Conservation (phyloP, 2,113 vertebrate species). For the Panthera tigris region DNA sequence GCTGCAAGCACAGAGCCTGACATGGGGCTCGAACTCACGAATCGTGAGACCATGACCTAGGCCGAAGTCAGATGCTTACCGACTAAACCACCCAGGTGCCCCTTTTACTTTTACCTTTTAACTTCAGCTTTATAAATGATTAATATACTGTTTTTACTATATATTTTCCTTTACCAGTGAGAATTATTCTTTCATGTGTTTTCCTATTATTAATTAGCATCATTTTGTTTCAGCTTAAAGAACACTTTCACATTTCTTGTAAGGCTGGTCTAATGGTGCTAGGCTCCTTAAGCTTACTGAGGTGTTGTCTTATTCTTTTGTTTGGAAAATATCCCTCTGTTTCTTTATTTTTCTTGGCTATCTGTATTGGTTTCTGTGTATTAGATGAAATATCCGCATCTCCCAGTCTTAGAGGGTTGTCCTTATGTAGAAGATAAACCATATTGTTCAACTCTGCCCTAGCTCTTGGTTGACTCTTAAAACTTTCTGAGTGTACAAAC, state of each 20-base stretch:
- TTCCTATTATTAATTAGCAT: background rate
- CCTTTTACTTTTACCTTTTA: background rate
- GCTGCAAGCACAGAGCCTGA: no score
- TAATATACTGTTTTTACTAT: background rate
- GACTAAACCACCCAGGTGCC: no score
- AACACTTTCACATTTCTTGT: background rate
- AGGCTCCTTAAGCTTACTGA: background rate
- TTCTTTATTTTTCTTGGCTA: background rate
- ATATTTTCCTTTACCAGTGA: background rate
- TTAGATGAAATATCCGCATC: background rate
- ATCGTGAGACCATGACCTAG: no score
- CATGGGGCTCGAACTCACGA: no score
- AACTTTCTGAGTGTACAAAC: background rate
- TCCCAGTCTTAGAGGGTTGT: background rate
- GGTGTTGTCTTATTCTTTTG: background rate
- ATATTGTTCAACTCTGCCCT: background rate
- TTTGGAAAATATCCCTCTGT: background rate
- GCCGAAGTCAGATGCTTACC: no score
- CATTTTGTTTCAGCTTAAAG: background rate
- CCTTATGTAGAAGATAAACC: background rate
- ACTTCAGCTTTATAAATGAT: background rate
- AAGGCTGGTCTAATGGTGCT: background rate
- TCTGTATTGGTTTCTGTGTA: background rate
- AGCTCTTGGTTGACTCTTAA: background rate
- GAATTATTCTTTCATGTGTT: background rate